Evolutionary conservation across 1,140 invertebrate genomes (phyloP).

Genomic region (Drosophila aff.): DNA sequence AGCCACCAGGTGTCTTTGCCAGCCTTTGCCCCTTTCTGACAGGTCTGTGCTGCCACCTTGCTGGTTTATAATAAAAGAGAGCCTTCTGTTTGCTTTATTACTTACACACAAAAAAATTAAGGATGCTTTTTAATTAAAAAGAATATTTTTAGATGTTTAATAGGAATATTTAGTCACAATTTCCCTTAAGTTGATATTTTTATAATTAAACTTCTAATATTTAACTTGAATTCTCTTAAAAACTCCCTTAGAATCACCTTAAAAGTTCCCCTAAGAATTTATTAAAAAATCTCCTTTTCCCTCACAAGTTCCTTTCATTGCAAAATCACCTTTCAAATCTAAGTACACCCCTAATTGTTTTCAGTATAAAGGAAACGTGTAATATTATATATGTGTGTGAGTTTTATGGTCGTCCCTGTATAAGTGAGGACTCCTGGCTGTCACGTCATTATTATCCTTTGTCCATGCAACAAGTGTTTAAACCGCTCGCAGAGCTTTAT

Average conservation of each 20-base stretch:
- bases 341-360: neutral
- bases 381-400: neutral
- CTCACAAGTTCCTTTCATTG: too few relatives aligned
- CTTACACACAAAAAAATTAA: conserved; percentile 38
- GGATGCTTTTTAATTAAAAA: too few relatives aligned
- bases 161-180: neutral
- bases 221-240: neutral
- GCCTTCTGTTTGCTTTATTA: conserved; percentile 69
- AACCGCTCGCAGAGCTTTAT: conserved; percentile 73
- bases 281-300: too few relatives aligned
- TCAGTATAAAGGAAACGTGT: neutral
- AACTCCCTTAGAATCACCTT: too few relatives aligned
- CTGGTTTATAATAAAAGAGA: conserved; percentile 62
- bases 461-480: conserved; percentile 77
- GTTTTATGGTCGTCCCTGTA: conserved; percentile 20
- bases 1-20: conserved; percentile 37
- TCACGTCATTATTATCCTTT: conserved; percentile 79
- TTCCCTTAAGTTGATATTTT: neutral
- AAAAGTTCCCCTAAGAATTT: too few relatives aligned
- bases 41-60: conserved; percentile 9
- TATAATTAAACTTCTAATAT: neutral
- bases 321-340: neutral
- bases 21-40: conserved; percentile 25
- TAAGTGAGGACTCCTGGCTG: conserved; percentile 37
- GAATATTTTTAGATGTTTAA: too few relatives aligned